Evolutionary conservation across 2,113 vertebrate genomes (phyloP).

Genomic region (Trichomycterus rosablanca): DNA sequence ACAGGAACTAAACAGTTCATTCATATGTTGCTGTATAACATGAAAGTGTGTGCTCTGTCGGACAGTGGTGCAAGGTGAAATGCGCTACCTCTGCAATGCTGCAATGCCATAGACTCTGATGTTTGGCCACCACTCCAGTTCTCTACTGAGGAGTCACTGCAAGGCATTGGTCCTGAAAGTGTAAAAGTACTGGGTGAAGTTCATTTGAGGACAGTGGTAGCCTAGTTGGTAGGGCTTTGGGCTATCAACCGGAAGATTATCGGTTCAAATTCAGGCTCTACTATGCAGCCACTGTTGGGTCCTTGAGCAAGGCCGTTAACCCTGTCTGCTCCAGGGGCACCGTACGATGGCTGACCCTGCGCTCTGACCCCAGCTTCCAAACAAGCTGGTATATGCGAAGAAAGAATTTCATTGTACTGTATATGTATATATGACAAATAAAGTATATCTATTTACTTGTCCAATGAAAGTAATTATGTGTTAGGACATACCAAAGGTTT

Average conservation of each 20-base stretch:
- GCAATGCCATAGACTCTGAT: conserved; percentile 11
- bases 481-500: conserved; percentile 15
- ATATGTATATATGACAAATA: too few species aligned
- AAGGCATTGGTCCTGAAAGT: conserved; percentile 7
- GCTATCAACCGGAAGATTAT: too few species aligned
- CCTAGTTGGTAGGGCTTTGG: too few species aligned
- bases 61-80: conserved; percentile 22
- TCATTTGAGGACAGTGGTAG: background rate
- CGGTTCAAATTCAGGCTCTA: too few species aligned
- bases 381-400: too few species aligned
- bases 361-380: too few species aligned
- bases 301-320: too few species aligned
- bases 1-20: conserved; percentile 28
- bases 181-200: conserved; percentile 16
- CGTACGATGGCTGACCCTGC: too few species aligned
- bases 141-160: conserved; percentile 15
- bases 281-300: too few species aligned
- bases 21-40: background rate
- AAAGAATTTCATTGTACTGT: too few species aligned
- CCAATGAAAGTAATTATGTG: conserved; percentile 30
- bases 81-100: conserved; percentile 16
- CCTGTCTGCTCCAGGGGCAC: too few species aligned
- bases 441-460: too few species aligned
- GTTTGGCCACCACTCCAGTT: conserved; percentile 11
- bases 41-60: conserved; percentile 20